phyloP scores from a whole-genome alignment of 2,797 vertebrate species.

The Uromys caudimaculatus region DNA sequence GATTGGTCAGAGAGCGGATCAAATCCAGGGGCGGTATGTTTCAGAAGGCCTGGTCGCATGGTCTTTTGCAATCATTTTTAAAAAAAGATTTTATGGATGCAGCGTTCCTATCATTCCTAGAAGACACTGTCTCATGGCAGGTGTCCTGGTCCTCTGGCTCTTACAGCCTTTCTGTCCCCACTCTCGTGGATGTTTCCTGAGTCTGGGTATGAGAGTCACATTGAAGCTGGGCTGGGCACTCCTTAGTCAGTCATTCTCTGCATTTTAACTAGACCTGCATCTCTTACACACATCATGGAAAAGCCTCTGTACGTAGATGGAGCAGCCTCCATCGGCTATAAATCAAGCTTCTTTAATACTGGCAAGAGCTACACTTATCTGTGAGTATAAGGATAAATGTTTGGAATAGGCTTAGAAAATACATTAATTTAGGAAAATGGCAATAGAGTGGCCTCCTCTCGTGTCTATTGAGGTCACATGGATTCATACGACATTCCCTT shows the following conservation, averaged over 20 bases:
- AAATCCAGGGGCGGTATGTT: background rate
- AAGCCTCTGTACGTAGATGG: background rate
- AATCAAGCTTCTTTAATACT: background rate
- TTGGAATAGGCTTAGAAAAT: background rate
- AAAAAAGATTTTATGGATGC: background rate
- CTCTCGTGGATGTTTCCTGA: background rate
- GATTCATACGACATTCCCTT: background rate
- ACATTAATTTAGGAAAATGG: background rate
- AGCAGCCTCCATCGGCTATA: background rate
- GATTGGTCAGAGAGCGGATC: background rate
- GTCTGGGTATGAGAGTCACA: background rate
- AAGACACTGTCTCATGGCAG: background rate
- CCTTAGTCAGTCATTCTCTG: background rate
- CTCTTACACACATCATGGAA: background rate
- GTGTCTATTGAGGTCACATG: background rate
- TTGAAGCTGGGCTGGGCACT: background rate
- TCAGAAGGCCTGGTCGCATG: background rate
- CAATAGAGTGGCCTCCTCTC: too few species aligned
- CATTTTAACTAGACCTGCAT: background rate
- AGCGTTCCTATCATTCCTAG: background rate
- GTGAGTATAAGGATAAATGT: background rate
- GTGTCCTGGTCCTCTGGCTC: background rate
- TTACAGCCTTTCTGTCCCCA: background rate
- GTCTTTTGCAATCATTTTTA: background rate
- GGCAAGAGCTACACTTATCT: background rate